A percentile compares a stretch with the other conserved stretches of the same genome.
Conservation (phyloP, 2,888 invertebrate genomes). For the Tenodera sinensis region DNA sequence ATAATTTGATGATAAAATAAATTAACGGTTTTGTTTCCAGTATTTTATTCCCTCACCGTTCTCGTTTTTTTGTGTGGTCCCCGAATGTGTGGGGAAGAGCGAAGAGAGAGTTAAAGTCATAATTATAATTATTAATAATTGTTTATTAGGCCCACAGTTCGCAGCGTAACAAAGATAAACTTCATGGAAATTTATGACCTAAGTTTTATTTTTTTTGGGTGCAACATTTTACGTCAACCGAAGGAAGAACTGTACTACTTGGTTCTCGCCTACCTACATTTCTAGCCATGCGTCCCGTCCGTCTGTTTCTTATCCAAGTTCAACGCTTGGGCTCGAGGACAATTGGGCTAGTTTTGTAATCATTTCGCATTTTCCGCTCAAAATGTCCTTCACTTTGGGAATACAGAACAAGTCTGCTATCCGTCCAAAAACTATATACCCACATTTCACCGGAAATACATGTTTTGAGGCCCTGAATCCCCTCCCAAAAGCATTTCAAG, state of each 20-base stretch:
- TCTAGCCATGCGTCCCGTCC: too few species aligned
- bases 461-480: too few species aligned
- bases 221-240: not conserved
- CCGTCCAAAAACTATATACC: too few species aligned
- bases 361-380: too few species aligned
- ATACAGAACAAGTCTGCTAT: too few species aligned
- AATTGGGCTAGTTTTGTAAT: too few species aligned
- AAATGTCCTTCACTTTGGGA: too few species aligned
- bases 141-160: slow-evolving; percentile 11
- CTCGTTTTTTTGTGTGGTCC: not conserved
- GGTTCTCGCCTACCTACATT: too few species aligned
- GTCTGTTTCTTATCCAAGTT: too few species aligned
- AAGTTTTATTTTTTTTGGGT: not conserved
- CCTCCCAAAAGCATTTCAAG: too few species aligned
- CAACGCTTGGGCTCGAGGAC: too few species aligned
- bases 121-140: slow-evolving; percentile 16
- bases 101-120: slow-evolving; percentile 6
- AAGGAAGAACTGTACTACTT: not conserved
- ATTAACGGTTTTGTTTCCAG: slow-evolving; percentile 15
- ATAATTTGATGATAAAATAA: slow-evolving; percentile 16
- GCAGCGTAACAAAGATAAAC: not conserved
- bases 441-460: too few species aligned
- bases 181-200: not conserved
- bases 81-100: not conserved
- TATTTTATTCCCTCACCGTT: not conserved